phyloP scores from a whole-genome alignment of 2,113 vertebrate genomes.

The Epinephelus moara region DNA sequence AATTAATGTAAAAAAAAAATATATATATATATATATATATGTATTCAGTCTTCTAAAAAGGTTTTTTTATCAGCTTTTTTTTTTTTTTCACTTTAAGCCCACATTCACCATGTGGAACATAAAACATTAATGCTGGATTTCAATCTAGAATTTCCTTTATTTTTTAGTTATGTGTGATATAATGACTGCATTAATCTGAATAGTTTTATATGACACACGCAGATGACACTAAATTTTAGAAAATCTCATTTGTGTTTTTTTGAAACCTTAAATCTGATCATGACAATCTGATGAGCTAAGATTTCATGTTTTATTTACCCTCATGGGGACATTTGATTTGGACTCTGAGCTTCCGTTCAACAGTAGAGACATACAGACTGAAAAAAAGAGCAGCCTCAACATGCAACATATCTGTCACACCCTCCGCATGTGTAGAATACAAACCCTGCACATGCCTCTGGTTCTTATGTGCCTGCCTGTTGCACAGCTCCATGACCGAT shows the following conservation, averaged over 20 bases:
- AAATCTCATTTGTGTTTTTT: background rate
- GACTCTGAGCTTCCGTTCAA: background rate
- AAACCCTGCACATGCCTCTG: background rate
- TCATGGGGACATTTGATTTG: background rate
- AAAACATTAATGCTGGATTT: background rate
- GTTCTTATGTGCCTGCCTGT: slow-evolving; percentile 3
- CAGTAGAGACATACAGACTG: background rate
- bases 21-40: background rate
- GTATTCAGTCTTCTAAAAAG: background rate
- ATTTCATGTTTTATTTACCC: background rate
- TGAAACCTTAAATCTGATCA: background rate
- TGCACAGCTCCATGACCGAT: background rate
- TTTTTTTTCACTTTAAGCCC: background rate
- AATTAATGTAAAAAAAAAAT: background rate
- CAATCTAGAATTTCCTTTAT: background rate
- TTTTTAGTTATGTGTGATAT: background rate
- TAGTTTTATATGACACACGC: background rate
- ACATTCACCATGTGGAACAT: background rate
- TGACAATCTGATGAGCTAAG: background rate
- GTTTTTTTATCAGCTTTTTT: background rate
- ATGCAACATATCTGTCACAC: slow-evolving; percentile 11
- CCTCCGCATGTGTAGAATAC: background rate
- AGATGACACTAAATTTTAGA: background rate
- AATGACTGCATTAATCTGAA: background rate
- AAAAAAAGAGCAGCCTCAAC: background rate